Evolutionary conservation across 2,888 invertebrate species (phyloP).

Genomic region (Caenorhabditis sinica): DNA sequence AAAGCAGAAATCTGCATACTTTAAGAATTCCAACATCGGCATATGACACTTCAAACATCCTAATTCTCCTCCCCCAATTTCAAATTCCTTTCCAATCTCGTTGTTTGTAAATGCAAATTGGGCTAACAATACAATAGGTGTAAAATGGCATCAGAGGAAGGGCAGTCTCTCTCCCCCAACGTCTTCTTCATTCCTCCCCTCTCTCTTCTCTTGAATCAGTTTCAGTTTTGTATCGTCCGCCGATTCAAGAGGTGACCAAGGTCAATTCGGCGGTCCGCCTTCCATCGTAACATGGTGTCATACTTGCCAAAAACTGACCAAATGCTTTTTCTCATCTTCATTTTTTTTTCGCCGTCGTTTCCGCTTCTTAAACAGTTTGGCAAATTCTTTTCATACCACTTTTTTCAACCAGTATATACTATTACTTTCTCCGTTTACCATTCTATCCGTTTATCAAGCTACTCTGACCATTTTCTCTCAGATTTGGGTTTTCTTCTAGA

Average conservation of each 20-base stretch:
- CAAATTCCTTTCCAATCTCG: conserved; percentile 45
- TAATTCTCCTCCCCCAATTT: conserved; percentile 24
- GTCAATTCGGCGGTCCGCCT: conserved; percentile 54
- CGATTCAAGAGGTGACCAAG: conserved; percentile 57
- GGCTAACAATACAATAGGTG: conserved; percentile 57
- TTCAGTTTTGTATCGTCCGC: conserved; percentile 46
- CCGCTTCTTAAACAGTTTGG: conserved; percentile 33
- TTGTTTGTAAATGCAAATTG: conserved; percentile 59
- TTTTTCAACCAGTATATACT: background rate
- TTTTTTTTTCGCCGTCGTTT: conserved; percentile 17
- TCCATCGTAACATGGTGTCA: conserved; percentile 19
- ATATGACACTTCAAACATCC: background rate
- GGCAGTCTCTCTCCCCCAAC: conserved; percentile 33
- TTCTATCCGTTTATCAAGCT: background rate
- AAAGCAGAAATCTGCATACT: background rate
- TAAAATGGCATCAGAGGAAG: conserved; percentile 57
- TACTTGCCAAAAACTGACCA: conserved; percentile 36
- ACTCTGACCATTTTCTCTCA: background rate
- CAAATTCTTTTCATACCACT: conserved; percentile 31
- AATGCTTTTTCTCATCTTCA: conserved; percentile 17
- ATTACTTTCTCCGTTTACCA: conserved; percentile 1
- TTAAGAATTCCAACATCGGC: conserved; percentile 4
- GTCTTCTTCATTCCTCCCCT: conserved; percentile 9
- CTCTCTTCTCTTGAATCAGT: conserved; percentile 20
- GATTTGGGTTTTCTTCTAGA: background rate